phyloP scores from a whole-genome alignment of 2,113 vertebrate genomes.

The Climacteris rufus region DNA sequence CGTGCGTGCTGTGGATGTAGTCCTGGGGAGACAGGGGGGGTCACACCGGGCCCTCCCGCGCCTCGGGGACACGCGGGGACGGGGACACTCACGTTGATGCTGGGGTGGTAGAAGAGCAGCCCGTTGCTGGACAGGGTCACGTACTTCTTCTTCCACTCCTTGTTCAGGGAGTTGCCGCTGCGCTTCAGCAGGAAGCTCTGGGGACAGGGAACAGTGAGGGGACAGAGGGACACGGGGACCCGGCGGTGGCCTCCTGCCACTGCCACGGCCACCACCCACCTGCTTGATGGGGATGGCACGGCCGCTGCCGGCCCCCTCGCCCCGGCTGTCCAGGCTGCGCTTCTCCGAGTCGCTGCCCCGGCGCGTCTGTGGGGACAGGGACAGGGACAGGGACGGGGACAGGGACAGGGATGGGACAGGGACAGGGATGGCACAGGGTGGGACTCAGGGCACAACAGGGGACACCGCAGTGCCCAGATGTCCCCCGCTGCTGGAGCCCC shows the following conservation, averaged over 20 bases:
- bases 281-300: slow-evolving; percentile 90
- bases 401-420: not conserved
- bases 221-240: rapidly evolving
- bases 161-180: slow-evolving; percentile 93
- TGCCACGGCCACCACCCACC: slow-evolving; percentile 34
- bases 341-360: slow-evolving; percentile 91
- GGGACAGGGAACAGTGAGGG: not conserved
- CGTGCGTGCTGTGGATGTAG: slow-evolving; percentile 88
- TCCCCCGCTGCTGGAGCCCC: not conserved
- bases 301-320: slow-evolving; percentile 73
- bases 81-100: slow-evolving; percentile 82
- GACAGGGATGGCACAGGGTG: rapidly evolving
- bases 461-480: rapidly evolving
- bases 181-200: slow-evolving; percentile 93
- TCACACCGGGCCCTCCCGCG: rapidly evolving
- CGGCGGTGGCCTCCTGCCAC: rapidly evolving
- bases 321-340: slow-evolving; percentile 81
- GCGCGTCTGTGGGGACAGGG: slow-evolving; percentile 73
- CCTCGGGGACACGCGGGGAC: rapidly evolving
- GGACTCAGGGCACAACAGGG: not conserved
- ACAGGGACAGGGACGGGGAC: not conserved
- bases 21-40: slow-evolving; percentile 60
- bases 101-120: slow-evolving; percentile 90
- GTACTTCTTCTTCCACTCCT: slow-evolving; percentile 98
- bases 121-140: slow-evolving; percentile 92